Conservation (phyloP, 2,113 vertebrate species). For the Stomatorhinus ivindoensis region DNA sequence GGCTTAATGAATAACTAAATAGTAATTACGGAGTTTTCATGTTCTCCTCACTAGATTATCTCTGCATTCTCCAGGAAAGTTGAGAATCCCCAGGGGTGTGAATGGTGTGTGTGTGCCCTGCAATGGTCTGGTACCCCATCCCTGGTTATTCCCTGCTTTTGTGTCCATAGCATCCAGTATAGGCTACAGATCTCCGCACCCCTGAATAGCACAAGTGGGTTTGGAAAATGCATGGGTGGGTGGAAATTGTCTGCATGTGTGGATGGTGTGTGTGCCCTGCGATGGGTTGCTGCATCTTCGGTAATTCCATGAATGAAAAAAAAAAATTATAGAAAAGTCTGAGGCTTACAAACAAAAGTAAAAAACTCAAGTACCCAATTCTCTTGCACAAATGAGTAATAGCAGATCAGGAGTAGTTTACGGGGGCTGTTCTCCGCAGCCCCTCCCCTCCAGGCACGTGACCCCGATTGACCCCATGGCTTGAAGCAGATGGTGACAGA, state of each 20-base stretch:
- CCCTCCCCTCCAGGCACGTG: neutral
- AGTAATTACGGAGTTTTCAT: neutral
- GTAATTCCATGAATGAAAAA: neutral
- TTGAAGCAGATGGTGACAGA: neutral
- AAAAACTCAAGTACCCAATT: neutral
- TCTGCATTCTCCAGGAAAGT: neutral
- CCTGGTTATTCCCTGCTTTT: neutral
- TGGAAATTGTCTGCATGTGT: neutral
- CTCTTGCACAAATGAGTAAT: neutral
- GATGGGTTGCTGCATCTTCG: neutral
- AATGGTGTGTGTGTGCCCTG: neutral
- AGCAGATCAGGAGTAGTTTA: neutral
- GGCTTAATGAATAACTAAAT: neutral
- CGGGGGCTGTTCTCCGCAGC: neutral
- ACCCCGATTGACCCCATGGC: neutral
- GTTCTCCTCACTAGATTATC: neutral
- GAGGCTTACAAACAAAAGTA: neutral
- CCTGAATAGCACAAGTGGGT: too few relatives aligned
- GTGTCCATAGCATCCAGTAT: neutral
- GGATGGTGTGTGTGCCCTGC: neutral
- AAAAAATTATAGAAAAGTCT: neutral
- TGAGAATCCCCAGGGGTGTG: neutral
- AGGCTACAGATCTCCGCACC: too few relatives aligned
- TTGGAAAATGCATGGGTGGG: too few relatives aligned
- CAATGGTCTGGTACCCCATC: neutral